These are phyloP conservation scores for Crepidodera aurea DNA, from an alignment of 2,888 invertebrate genomes.

Conservation along the genomic window DNA sequence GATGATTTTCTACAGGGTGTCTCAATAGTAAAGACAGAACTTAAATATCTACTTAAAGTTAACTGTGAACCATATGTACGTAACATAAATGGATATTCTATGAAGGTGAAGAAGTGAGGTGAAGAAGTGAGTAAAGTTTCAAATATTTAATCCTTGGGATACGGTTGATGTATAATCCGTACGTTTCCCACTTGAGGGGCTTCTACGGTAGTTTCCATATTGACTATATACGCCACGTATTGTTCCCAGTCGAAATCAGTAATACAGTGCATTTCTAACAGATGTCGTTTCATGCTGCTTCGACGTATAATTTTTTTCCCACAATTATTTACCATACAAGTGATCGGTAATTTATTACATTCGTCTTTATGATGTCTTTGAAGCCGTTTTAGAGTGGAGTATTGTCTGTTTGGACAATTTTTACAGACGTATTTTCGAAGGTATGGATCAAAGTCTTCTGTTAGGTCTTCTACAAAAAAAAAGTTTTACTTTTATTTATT, in stretches of 20 bases:
- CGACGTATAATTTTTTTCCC: conserved; percentile 37
- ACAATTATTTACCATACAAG: conserved; percentile 33
- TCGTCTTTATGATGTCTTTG: conserved; percentile 26
- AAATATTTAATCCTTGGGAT: no score
- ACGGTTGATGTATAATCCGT: neutral
- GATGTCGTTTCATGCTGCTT: conserved; percentile 44
- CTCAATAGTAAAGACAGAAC: no score
- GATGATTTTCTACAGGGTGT: no score
- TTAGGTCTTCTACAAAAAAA: neutral
- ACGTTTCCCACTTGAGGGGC: neutral
- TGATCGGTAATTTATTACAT: conserved; percentile 18
- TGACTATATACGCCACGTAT: neutral
- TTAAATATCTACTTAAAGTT: no score
- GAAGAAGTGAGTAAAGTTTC: no score
- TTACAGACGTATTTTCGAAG: conserved; percentile 4
- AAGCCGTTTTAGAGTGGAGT: conserved; percentile 29
- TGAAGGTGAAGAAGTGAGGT: no score
- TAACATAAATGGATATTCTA: no score
- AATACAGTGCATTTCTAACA: conserved; percentile 16
- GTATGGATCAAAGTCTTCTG: neutral
- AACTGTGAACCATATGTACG: no score
- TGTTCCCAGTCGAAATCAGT: conserved; percentile 9
- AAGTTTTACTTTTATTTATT: no score
- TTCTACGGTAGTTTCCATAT: neutral
- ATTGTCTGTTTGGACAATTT: conserved; percentile 4